phyloP scores from a whole-genome alignment of 2,113 vertebrate species.

The Zingel zingel region DNA sequence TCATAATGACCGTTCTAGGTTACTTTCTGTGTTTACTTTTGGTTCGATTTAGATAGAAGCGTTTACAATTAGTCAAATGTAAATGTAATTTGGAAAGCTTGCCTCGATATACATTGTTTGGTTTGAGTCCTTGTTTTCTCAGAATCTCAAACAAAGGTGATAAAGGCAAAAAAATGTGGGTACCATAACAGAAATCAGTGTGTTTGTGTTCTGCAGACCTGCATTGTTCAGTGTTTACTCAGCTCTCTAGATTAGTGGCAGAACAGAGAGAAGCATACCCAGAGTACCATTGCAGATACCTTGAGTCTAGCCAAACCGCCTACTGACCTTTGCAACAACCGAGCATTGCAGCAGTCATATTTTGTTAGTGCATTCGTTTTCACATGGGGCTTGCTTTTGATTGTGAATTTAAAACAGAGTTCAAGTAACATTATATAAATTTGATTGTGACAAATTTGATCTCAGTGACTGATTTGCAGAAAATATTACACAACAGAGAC shows the following conservation, averaged over 20 bases:
- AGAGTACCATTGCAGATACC: constrained; percentile 12
- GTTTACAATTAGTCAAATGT: not conserved
- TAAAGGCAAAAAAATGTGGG: not conserved
- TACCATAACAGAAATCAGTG: not conserved
- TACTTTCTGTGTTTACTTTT: not conserved
- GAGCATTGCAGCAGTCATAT: constrained; percentile 45
- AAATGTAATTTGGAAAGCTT: not conserved
- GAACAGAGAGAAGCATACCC: constrained; percentile 21
- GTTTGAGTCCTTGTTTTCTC: not conserved
- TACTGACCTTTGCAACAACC: constrained; percentile 33
- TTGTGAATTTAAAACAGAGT: constrained; percentile 48
- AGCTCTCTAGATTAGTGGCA: constrained; percentile 26
- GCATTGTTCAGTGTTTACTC: constrained; percentile 41
- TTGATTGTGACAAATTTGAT: constrained; percentile 46
- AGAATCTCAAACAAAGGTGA: not conserved
- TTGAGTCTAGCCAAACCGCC: constrained; percentile 31
- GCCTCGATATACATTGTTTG: not conserved
- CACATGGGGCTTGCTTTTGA: constrained; percentile 51
- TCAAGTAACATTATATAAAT: constrained; percentile 38
- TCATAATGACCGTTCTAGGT: not conserved
- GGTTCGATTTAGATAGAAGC: not conserved
- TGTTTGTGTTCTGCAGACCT: constrained; percentile 24
- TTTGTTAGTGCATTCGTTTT: constrained; percentile 51
- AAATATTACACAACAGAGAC: constrained; percentile 13
- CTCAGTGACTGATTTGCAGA: constrained; percentile 29